A percentile compares a stretch with the other conserved stretches of the same genome.
Evolutionary conservation across 1,140 invertebrate species (phyloP).

Genomic region (Kradibia gibbosae): DNA sequence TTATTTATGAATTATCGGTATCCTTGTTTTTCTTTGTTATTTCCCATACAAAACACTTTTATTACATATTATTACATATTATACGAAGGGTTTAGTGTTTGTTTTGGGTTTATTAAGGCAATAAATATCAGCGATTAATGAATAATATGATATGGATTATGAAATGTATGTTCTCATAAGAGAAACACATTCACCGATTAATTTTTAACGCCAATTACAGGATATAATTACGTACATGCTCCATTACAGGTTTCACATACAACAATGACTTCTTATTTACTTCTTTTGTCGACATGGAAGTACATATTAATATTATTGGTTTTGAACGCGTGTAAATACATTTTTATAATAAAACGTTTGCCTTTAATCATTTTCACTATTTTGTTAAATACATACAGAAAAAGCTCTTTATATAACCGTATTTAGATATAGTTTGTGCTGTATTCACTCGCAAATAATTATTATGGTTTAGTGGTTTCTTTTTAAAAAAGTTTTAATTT

Average conservation of each 20-base stretch:
- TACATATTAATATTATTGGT: neutral
- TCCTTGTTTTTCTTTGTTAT: constrained; percentile 13
- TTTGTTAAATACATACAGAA: neutral
- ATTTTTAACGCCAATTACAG: neutral
- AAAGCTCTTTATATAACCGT: neutral
- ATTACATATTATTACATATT: constrained; percentile 53
- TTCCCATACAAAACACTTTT: constrained; percentile 57
- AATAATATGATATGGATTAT: constrained; percentile 20
- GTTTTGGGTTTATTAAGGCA: constrained; percentile 25
- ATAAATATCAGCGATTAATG: constrained; percentile 35
- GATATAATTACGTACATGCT: neutral
- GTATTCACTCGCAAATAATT: neutral
- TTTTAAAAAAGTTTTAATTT: too few species aligned
- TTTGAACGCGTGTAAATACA: neutral
- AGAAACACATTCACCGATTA: neutral
- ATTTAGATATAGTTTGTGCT: constrained; percentile 16
- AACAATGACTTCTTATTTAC: neutral
- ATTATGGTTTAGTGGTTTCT: too few species aligned
- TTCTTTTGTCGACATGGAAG: neutral
- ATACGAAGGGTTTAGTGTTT: constrained; percentile 22
- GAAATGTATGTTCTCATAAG: neutral
- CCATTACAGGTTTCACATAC: neutral
- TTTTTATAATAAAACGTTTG: constrained; percentile 7
- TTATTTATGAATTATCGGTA: constrained; percentile 50
- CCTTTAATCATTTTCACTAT: neutral